phyloP scores from a whole-genome alignment of 2,888 invertebrate species.

The Thysanoteuthis rhombus region DNA sequence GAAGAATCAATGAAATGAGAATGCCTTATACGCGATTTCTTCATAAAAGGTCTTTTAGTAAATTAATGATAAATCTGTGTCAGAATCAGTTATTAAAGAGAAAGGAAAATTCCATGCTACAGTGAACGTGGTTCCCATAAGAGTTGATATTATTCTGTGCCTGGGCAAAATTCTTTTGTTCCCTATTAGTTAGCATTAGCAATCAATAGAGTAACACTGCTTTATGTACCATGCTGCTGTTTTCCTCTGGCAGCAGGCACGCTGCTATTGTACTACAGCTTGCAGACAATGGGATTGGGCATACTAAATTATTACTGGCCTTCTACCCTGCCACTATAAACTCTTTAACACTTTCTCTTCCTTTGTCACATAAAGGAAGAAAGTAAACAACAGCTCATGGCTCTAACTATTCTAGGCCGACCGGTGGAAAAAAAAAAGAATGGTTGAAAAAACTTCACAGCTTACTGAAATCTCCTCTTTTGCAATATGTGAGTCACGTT shows the following conservation, averaged over 20 bases:
- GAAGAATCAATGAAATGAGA: not conserved
- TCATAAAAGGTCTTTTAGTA: not conserved
- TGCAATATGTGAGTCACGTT: no score
- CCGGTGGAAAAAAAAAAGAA: no score
- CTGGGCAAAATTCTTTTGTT: not conserved
- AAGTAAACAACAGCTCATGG: not conserved
- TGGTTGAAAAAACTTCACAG: no score
- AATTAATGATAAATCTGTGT: not conserved
- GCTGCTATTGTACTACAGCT: not conserved
- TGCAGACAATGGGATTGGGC: not conserved
- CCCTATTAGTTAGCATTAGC: not conserved
- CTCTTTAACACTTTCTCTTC: not conserved
- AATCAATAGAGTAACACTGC: not conserved
- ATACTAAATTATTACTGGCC: not conserved
- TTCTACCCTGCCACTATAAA: not conserved
- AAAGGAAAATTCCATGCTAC: not conserved
- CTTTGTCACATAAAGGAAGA: not conserved
- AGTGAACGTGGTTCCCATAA: not conserved
- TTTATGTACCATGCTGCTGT: no score
- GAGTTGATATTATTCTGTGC: not conserved
- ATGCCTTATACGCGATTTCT: not conserved
- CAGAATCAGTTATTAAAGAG: not conserved
- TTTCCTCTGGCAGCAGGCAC: not conserved
- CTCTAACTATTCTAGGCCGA: no score
- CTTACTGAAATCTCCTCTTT: no score